phyloP scores from a whole-genome alignment of 2,797 vertebrate genomes.

The Manis javanica region DNA sequence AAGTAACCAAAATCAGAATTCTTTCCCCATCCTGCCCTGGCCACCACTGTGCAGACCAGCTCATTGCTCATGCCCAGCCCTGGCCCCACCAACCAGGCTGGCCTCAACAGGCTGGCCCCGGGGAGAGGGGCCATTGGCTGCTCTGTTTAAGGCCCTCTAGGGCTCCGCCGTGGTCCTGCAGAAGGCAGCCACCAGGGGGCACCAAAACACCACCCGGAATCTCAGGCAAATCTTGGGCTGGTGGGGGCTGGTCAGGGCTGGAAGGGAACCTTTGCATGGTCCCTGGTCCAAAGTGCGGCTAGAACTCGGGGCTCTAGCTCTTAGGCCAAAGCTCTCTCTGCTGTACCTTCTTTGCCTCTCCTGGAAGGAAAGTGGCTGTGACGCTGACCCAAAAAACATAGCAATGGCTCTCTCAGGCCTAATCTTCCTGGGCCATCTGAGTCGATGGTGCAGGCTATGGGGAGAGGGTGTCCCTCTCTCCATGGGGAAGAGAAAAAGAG shows the following conservation, averaged over 20 bases:
- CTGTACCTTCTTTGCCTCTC: background rate
- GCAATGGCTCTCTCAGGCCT: background rate
- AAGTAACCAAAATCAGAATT: background rate
- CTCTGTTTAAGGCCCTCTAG: background rate
- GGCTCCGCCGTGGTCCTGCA: background rate
- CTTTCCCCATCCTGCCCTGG: background rate
- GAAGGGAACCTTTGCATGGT: background rate
- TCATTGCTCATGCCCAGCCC: background rate
- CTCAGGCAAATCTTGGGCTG: background rate
- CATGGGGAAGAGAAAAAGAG: background rate
- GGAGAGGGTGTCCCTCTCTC: background rate
- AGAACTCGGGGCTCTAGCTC: background rate
- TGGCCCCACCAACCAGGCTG: fast-evolving
- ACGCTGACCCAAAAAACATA: background rate
- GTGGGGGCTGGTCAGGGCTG: no score
- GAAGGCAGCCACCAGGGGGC: slow-evolving; percentile 47
- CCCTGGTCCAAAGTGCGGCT: background rate
- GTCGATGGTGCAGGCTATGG: fast-evolving
- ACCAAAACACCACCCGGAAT: background rate
- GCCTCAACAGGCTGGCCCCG: background rate
- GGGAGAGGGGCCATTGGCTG: background rate
- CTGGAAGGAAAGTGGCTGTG: background rate
- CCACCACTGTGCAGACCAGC: background rate
- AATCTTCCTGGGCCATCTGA: background rate
- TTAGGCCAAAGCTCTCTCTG: background rate